Percentiles rank a stretch among this genome's conserved stretches.
Evolutionary conservation across 2,113 vertebrate genomes (phyloP).

Genomic region (Periophthalmus modestus): DNA sequence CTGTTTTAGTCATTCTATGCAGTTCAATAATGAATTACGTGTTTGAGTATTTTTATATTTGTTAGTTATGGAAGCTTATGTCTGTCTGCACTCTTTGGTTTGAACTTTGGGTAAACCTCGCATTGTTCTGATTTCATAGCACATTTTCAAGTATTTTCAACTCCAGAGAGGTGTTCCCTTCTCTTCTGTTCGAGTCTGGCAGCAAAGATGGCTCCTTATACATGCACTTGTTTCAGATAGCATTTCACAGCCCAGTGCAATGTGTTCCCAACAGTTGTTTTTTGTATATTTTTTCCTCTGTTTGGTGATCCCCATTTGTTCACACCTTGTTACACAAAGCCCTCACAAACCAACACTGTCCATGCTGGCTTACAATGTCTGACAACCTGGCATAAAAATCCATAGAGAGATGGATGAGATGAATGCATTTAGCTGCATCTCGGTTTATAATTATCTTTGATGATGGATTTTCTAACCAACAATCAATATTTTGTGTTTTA

Average conservation of each 20-base stretch:
- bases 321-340: slow-evolving; percentile 34
- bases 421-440: slow-evolving; percentile 23
- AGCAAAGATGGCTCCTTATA: slow-evolving; percentile 22
- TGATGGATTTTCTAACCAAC: background rate
- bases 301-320: slow-evolving; percentile 26
- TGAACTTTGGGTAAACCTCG: slow-evolving; percentile 29
- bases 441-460: background rate
- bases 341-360: slow-evolving; percentile 23
- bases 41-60: background rate
- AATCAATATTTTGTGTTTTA: background rate
- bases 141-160: slow-evolving; percentile 11
- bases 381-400: slow-evolving; percentile 15
- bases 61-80: background rate
- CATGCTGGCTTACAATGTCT: slow-evolving; percentile 29
- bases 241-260: slow-evolving; percentile 26
- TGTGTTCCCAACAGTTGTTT: slow-evolving; percentile 19
- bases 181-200: slow-evolving; percentile 28
- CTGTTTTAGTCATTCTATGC: background rate
- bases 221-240: slow-evolving; percentile 41
- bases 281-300: slow-evolving; percentile 15
- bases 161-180: slow-evolving; percentile 26
- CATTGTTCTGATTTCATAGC: slow-evolving; percentile 28
- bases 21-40: background rate
- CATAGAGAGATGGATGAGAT: slow-evolving; percentile 31
- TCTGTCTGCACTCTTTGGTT: background rate